These are phyloP conservation scores for Polia nebulosa DNA, from an alignment of 2,888 invertebrate genomes.

Conservation along the genomic window DNA sequence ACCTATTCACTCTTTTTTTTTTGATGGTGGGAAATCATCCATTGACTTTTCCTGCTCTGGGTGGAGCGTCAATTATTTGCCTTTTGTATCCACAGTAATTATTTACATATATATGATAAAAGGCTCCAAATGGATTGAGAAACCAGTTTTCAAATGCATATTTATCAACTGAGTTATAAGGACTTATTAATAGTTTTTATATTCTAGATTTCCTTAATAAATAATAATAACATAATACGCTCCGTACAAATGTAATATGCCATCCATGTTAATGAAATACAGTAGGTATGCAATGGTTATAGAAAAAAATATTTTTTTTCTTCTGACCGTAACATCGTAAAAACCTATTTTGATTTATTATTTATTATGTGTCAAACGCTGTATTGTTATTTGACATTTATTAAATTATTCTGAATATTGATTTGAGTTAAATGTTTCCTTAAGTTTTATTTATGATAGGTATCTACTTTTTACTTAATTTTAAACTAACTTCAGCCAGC, in stretches of 20 bases:
- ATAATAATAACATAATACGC: constrained; percentile 24
- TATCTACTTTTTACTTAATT: not conserved
- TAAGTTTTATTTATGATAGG: not conserved
- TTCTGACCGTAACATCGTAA: constrained; percentile 11
- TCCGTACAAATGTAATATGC: too few species aligned
- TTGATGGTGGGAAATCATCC: too few species aligned
- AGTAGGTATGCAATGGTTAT: not conserved
- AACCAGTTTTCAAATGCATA: constrained; percentile 23
- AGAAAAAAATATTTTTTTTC: constrained; percentile 10
- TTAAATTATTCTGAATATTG: not conserved
- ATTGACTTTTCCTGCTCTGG: too few species aligned
- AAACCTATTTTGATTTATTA: constrained; percentile 31
- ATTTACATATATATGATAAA: constrained; percentile 45
- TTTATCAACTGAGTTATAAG: constrained; percentile 4
- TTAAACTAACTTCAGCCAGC: not conserved
- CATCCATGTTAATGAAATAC: constrained; percentile 1
- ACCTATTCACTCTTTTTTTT: too few species aligned
- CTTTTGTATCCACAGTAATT: constrained; percentile 1
- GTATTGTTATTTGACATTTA: constrained; percentile 1
- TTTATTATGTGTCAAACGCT: constrained; percentile 15
- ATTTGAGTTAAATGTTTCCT: not conserved
- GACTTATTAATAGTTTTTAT: constrained; percentile 18
- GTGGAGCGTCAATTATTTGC: constrained; percentile 14
- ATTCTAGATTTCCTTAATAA: constrained; percentile 35
- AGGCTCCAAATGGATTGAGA: constrained; percentile 16